phyloP scores from a whole-genome alignment of 2,888 invertebrate species.

The Pollenia labialis region DNA sequence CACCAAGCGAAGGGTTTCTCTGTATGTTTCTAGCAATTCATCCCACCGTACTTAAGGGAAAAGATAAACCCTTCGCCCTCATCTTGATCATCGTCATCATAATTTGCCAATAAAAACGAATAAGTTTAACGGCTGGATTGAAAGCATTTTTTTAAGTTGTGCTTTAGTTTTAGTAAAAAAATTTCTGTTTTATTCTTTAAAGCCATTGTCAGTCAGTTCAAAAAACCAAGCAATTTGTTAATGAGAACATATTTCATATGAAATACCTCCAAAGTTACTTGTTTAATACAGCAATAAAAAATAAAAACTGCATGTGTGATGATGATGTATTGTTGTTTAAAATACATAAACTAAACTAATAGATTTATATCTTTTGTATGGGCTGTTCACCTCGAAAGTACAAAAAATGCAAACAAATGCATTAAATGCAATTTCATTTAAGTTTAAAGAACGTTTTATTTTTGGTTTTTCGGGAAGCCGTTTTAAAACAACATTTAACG shows the following conservation, averaged over 20 bases:
- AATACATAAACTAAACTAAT: conserved; percentile 58
- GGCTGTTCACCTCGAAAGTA: conserved; percentile 61
- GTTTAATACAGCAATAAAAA: background rate
- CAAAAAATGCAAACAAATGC: conserved; percentile 40
- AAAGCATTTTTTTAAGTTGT: conserved; percentile 21
- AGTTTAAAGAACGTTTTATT: conserved; percentile 3
- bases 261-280: background rate
- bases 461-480: conserved; percentile 69
- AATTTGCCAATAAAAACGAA: conserved; percentile 65
- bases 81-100: conserved; percentile 58
- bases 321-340: conserved; percentile 60
- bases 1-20: background rate
- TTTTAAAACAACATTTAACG: conserved; percentile 82
- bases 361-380: conserved; percentile 66
- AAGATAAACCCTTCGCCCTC: conserved; percentile 67
- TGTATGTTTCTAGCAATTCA: background rate
- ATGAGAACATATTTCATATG: conserved; percentile 61
- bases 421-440: conserved; percentile 35
- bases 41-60: conserved; percentile 59
- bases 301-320: conserved; percentile 1
- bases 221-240: conserved; percentile 70
- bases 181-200: background rate
- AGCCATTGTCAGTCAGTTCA: conserved; percentile 50
- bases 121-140: conserved; percentile 66
- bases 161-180: conserved; percentile 20